A percentile compares a stretch with the other conserved stretches of the same genome.
These are phyloP conservation scores for Pemphigus obesinymphae DNA, from an alignment of 1,140 invertebrate species.

Conservation along the genomic window DNA sequence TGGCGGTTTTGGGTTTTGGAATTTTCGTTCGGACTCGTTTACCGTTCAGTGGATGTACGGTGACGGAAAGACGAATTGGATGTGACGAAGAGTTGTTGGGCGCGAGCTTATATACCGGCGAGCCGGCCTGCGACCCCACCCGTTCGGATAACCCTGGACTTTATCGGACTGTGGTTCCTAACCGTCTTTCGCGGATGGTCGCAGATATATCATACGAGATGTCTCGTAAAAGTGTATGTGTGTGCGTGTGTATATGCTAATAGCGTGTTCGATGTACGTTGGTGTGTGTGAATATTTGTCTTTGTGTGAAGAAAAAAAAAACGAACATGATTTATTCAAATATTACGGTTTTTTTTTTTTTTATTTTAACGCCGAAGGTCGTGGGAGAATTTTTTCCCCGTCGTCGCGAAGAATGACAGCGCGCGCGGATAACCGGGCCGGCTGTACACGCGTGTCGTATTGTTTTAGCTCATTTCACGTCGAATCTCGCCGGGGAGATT, in stretches of 20 bases:
- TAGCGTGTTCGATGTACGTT: neutral
- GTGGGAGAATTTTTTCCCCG: neutral
- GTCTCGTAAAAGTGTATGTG: neutral
- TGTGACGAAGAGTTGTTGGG: neutral
- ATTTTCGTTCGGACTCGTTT: no score
- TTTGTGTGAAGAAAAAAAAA: neutral
- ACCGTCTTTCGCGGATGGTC: neutral
- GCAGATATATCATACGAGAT: conserved; percentile 10
- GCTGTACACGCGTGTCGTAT: neutral
- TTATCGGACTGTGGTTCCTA: conserved; percentile 8
- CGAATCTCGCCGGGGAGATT: neutral
- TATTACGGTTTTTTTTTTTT: no score
- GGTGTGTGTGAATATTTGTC: no score
- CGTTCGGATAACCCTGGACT: conserved; percentile 20
- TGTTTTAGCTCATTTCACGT: neutral
- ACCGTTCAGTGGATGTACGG: neutral
- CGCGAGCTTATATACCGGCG: conserved; percentile 10
- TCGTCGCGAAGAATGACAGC: no score
- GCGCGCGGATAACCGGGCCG: no score
- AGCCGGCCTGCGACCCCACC: conserved; percentile 23
- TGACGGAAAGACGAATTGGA: conserved; percentile 2
- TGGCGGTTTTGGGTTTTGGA: neutral
- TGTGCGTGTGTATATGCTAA: neutral
- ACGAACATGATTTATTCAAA: conserved; percentile 26
- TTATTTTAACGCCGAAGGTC: neutral